A percentile compares a stretch with the other conserved stretches of the same genome.
Conservation (phyloP, 2,113 vertebrate species). For the Ptychochromis oligacanthus region DNA sequence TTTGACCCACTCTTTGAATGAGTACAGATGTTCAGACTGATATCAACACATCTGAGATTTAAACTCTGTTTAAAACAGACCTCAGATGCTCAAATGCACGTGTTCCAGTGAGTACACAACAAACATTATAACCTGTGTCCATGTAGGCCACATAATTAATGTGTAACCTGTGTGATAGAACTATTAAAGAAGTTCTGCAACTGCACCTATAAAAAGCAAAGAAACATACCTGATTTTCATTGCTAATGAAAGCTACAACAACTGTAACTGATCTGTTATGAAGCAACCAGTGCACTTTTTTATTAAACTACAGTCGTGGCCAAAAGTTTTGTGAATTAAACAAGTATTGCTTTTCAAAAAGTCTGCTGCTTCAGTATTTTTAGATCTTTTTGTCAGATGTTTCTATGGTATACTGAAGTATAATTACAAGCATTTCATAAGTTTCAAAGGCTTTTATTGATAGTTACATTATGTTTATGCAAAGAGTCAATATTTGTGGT, state of each 20-base stretch:
- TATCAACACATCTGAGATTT: background rate
- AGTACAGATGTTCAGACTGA: conserved; percentile 37
- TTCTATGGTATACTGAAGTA: no score
- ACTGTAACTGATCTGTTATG: no score
- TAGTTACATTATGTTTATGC: no score
- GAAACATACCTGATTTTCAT: background rate
- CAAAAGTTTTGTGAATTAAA: no score
- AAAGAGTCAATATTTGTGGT: no score
- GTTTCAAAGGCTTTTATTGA: no score
- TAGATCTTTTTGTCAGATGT: no score
- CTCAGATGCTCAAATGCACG: background rate
- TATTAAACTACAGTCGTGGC: background rate
- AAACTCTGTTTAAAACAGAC: background rate
- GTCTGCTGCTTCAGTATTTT: no score
- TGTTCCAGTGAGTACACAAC: background rate
- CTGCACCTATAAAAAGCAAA: background rate
- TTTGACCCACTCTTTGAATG: conserved; percentile 36
- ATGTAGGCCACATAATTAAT: background rate
- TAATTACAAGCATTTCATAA: no score
- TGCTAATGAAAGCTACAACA: background rate
- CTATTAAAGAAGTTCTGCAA: no score
- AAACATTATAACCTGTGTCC: background rate
- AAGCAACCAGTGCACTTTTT: background rate
- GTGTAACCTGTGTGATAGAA: background rate
- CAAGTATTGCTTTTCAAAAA: no score